Evolutionary conservation across 2,888 invertebrate species (phyloP), one percentile per base, ranked within the genome.

Genomic region (Dasypolia templi): DNA sequence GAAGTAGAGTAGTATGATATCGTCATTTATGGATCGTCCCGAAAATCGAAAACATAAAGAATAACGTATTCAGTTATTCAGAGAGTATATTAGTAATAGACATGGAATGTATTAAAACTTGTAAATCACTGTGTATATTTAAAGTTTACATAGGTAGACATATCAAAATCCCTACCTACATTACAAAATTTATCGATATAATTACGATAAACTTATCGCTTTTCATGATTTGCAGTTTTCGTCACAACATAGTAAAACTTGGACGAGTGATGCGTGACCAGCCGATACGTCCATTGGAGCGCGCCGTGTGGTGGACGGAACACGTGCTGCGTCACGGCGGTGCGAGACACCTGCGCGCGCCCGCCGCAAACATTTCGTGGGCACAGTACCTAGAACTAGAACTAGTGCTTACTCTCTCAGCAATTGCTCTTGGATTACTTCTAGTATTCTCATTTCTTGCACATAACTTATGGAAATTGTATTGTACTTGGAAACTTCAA

Each of bases 301-400:
- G 71, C 0, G 77, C 82, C 6, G 55, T 80, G 4, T 80, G 79
- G 79, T 80, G 79, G 79, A 75, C 67, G 26, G 79, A 79, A 65
- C 53, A 79, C 68, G 71, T 80, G n/a, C 64, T 80, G 32, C 78
- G 78, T 35, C 72, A 81, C 42, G 77, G 80, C 19, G 67, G 71
- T 12, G 77, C 77, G 32, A 81, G 9, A 56, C 81, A 81, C 58
- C 58, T 79, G n/a, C 75, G 79, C 0, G 19, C 62, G 7, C 81
- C 79, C 29, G 32, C 79, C 6, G 79, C 79, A 22, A 79, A 79
- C 66, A 79, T 79, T 35, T 63, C 81, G 14, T 79, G 79, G 79
- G 26, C 81, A 14, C 0, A 79, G 59, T 79, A 59, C 14, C 63
- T 79, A 0, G 80, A 80, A 65, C 26, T 80, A 19, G 64, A 80